phyloP scores from a whole-genome alignment of 2,888 invertebrate genomes.

The Mesopsocus fuscifrons region DNA sequence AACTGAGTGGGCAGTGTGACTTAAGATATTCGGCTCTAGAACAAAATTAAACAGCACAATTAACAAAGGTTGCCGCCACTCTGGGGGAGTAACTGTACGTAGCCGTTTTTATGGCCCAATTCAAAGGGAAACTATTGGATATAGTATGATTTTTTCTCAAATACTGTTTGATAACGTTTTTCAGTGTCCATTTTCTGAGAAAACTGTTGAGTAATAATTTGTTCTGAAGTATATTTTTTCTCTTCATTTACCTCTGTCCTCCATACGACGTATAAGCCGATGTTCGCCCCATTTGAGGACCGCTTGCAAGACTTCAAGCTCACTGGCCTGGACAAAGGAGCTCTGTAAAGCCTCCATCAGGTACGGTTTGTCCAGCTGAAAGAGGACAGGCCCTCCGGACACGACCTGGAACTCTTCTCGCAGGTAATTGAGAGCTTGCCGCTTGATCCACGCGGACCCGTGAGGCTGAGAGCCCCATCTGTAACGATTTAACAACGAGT shows the following conservation, averaged over 20 bases:
- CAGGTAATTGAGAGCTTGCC: constrained; percentile 77
- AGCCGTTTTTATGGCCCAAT: too few relatives aligned
- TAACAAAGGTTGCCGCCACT: too few relatives aligned
- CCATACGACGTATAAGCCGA: constrained; percentile 61
- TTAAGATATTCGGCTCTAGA: constrained; percentile 70
- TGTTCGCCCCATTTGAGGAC: constrained; percentile 81
- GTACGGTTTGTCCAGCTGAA: constrained; percentile 57
- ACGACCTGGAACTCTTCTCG: constrained; percentile 79
- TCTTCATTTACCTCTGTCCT: constrained; percentile 67
- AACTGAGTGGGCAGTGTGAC: constrained; percentile 84
- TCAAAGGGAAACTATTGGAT: too few relatives aligned
- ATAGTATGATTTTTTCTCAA: too few relatives aligned
- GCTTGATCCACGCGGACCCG: constrained; percentile 64
- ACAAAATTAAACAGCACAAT: too few relatives aligned
- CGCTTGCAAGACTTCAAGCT: constrained; percentile 72
- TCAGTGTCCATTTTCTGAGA: too few relatives aligned
- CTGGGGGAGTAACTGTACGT: too few relatives aligned
- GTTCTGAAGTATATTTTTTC: too few relatives aligned
- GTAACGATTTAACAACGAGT: not conserved
- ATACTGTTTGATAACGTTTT: too few relatives aligned
- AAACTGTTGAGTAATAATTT: constrained; percentile 2
- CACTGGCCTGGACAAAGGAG: constrained; percentile 47
- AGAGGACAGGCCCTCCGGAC: constrained; percentile 48
- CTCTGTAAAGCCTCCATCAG: constrained; percentile 48
- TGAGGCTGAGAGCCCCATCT: constrained; percentile 75